Evolutionary conservation across 2,888 invertebrate genomes (phyloP).

Genomic region (Zaprionus obscuricornis): DNA sequence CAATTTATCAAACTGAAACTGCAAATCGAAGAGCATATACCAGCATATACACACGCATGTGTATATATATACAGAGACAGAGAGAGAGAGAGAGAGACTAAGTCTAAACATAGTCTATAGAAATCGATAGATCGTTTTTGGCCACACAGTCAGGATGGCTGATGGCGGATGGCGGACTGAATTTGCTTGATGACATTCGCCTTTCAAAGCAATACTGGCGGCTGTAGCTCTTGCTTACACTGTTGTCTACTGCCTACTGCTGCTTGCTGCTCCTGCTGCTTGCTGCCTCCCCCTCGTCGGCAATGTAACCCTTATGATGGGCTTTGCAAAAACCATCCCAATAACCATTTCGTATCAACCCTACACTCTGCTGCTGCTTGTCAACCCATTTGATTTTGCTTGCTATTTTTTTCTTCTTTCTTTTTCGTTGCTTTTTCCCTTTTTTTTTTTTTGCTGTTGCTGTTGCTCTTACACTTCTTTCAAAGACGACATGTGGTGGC

Average conservation of each 20-base stretch:
- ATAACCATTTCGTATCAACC: constrained; percentile 50
- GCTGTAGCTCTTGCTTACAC: too few relatives aligned
- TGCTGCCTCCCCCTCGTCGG: constrained; percentile 16
- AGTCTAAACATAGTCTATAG: constrained; percentile 35
- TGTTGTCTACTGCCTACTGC: not conserved
- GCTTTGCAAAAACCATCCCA: constrained; percentile 39
- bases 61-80: not conserved
- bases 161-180: constrained; percentile 47
- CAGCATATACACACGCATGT: constrained; percentile 8
- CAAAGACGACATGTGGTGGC: constrained; percentile 77
- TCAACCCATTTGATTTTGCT: constrained; percentile 71
- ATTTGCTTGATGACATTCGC: constrained; percentile 62
- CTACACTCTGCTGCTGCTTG: too few relatives aligned
- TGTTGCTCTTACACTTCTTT: too few relatives aligned
- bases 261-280: not conserved
- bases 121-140: constrained; percentile 71
- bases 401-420: constrained; percentile 46
- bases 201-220: constrained; percentile 34
- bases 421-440: constrained; percentile 65
- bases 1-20: constrained; percentile 53
- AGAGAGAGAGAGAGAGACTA: constrained; percentile 9
- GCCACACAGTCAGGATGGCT: constrained; percentile 49
- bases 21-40: constrained; percentile 31
- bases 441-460: constrained; percentile 37
- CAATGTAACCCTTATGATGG: constrained; percentile 72